Evolutionary conservation across 2,888 invertebrate species (phyloP).

Genomic region (Dasysyrphus albostriatus): DNA sequence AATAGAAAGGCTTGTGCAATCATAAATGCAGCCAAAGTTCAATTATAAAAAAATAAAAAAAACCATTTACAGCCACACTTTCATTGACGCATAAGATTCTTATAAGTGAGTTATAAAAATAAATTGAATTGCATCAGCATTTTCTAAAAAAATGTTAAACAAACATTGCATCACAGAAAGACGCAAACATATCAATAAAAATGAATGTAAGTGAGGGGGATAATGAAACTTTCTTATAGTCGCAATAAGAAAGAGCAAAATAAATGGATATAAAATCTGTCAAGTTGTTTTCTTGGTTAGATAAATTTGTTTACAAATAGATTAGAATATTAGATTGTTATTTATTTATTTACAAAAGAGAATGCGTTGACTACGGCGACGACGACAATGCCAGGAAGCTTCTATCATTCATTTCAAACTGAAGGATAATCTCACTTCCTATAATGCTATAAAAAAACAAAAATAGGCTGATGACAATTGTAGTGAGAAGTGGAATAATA

Average conservation of each 20-base stretch:
- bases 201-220: background rate
- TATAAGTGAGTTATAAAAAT: background rate
- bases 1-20: background rate
- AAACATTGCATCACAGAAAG: slow-evolving; percentile 8
- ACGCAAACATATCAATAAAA: background rate
- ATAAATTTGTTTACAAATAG: slow-evolving; percentile 17
- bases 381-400: slow-evolving; percentile 1
- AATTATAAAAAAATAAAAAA: background rate
- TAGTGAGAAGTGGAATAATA: no score
- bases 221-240: background rate
- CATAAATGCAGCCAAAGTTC: slow-evolving; percentile 13
- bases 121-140: background rate
- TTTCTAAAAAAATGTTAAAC: background rate
- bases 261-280: background rate
- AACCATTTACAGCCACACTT: background rate
- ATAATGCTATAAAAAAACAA: background rate
- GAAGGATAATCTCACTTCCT: slow-evolving; percentile 6
- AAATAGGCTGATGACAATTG: background rate
- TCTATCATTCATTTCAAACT: background rate
- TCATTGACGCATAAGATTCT: background rate
- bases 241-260: background rate
- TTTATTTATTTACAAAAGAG: background rate
- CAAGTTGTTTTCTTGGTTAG: slow-evolving; percentile 4
- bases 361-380: background rate
- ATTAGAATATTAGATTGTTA: background rate